Evolutionary conservation across 2,888 invertebrate genomes (phyloP).

Genomic region (Leucania comma): DNA sequence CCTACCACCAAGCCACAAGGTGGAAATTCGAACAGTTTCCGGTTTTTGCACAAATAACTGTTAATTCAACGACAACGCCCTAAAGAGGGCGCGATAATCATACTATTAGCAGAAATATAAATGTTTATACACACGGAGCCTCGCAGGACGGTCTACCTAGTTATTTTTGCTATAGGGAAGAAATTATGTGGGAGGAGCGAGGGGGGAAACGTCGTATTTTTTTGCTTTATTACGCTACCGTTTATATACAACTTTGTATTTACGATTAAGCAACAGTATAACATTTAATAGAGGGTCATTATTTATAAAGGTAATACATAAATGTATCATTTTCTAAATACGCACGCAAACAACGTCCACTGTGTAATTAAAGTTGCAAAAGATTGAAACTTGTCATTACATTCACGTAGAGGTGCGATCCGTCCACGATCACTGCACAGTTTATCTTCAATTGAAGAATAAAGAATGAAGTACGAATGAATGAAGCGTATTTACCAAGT

Average conservation of each 20-base stretch:
- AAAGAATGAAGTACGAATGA: conserved; percentile 63
- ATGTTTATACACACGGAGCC: conserved; percentile 62
- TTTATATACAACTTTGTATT: conserved; percentile 30
- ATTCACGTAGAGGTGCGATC: conserved; percentile 57
- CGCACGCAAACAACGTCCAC: conserved; percentile 53
- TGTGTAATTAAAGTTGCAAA: conserved; percentile 55
- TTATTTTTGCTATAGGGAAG: conserved; percentile 49
- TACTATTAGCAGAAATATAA: conserved; percentile 64
- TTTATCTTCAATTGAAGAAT: conserved; percentile 56
- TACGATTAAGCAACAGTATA: conserved; percentile 42
- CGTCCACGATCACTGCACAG: conserved; percentile 47
- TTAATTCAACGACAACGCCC: conserved; percentile 70
- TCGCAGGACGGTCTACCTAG: conserved; percentile 40
- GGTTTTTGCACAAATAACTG: conserved; percentile 63
- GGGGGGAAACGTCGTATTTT: conserved; percentile 30
- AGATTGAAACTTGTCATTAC: conserved; percentile 55
- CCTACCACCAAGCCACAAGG: conserved; percentile 53
- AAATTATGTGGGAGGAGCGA: conserved; percentile 49
- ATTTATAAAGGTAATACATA: conserved; percentile 51
- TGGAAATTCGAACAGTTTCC: conserved; percentile 52
- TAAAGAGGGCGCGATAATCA: conserved; percentile 70
- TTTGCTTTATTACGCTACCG: conserved; percentile 34
- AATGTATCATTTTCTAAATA: conserved; percentile 57
- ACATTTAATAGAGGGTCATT: conserved; percentile 43
- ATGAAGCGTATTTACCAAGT: conserved; percentile 58